Conservation (phyloP, 2,797 vertebrate species). For the Spheniscus humboldti region DNA sequence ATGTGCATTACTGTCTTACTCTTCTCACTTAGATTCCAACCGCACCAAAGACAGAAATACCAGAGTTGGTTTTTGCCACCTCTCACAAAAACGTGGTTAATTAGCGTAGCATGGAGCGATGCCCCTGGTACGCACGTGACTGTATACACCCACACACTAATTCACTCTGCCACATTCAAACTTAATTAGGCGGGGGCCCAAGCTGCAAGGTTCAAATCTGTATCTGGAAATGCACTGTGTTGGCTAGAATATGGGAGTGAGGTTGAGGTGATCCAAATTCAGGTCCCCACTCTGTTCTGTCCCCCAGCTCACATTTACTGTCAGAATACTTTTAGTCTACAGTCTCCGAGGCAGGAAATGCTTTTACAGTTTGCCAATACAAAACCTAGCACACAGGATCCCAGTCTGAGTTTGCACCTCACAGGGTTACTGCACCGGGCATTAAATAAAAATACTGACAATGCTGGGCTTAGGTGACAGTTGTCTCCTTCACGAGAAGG, state of each 20-base stretch:
- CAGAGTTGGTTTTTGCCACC: slow-evolving; percentile 23
- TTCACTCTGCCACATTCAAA: slow-evolving; percentile 23
- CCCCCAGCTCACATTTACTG: background rate
- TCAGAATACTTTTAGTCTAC: background rate
- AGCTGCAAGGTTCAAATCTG: background rate
- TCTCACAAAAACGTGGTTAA: slow-evolving; percentile 57
- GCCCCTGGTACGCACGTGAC: slow-evolving; percentile 40
- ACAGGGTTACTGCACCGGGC: background rate
- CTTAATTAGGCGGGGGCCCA: slow-evolving; percentile 48
- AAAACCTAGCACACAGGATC: background rate
- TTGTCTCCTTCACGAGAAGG: background rate
- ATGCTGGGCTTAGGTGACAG: background rate
- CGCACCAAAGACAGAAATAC: slow-evolving; percentile 8
- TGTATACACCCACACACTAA: slow-evolving; percentile 18
- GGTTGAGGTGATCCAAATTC: background rate
- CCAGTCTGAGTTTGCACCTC: background rate
- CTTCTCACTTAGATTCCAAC: slow-evolving; percentile 22
- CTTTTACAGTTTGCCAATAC: background rate
- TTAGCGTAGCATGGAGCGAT: slow-evolving; percentile 6
- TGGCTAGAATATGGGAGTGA: background rate
- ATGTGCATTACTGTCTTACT: background rate
- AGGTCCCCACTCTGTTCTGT: background rate
- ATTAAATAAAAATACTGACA: background rate
- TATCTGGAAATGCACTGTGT: background rate
- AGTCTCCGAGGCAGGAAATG: background rate